phyloP scores from a whole-genome alignment of 2,888 invertebrate species.

The Lydus trimaculatus region DNA sequence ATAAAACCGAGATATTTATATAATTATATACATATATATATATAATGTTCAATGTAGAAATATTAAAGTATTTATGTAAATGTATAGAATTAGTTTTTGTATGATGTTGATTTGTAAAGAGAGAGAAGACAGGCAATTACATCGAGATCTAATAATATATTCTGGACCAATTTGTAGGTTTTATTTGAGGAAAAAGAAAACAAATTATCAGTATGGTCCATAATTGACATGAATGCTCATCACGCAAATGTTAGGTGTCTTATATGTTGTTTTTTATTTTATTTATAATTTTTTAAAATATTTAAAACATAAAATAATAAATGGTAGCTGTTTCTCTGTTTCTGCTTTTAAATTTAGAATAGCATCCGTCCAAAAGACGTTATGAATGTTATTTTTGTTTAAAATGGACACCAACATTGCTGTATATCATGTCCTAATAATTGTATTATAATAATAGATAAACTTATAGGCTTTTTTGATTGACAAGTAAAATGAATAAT shows the following conservation, averaged over 20 bases:
- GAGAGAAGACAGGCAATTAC: constrained; percentile 45
- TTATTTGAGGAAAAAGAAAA: constrained; percentile 30
- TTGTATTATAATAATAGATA: constrained; percentile 19
- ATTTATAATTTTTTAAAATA: background rate
- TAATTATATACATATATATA: constrained; percentile 30
- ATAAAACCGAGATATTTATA: constrained; percentile 42
- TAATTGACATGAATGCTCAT: constrained; percentile 34
- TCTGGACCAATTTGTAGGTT: constrained; percentile 49
- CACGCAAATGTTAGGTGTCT: constrained; percentile 33
- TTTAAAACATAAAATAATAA: constrained; percentile 32
- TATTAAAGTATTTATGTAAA: constrained; percentile 51
- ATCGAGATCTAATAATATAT: constrained; percentile 40
- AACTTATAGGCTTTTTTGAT: constrained; percentile 20
- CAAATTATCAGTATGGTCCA: constrained; percentile 1
- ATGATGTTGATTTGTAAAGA: constrained; percentile 48
- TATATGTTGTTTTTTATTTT: constrained; percentile 25
- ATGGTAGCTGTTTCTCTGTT: constrained; percentile 32
- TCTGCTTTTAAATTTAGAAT: constrained; percentile 49
- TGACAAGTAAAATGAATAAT: background rate
- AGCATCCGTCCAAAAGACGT: constrained; percentile 55
- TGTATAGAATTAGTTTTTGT: constrained; percentile 55
- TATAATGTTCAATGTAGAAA: constrained; percentile 48
- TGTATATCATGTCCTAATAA: constrained; percentile 22
- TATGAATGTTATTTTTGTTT: constrained; percentile 15
- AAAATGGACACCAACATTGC: constrained; percentile 19